These are phyloP conservation scores for Oreamnos americanus DNA, from an alignment of 2,113 vertebrate species.

Conservation along the genomic window DNA sequence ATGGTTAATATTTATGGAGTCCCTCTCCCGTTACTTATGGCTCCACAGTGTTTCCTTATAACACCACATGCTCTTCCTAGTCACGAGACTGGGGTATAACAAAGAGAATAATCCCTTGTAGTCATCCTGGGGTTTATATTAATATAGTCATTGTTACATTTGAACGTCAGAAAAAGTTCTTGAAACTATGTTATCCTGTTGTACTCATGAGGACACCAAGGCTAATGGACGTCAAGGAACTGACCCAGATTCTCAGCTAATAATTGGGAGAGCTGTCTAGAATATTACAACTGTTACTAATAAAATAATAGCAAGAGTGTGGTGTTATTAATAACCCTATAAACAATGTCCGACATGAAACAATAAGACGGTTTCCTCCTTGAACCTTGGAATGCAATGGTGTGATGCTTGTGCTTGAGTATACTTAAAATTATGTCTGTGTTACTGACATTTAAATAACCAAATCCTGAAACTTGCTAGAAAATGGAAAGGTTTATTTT, in stretches of 20 bases:
- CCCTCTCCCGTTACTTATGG: not conserved
- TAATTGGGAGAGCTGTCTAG: not conserved
- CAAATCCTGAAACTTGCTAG: not conserved
- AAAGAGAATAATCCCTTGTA: not conserved
- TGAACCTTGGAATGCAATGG: not conserved
- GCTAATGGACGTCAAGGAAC: not conserved
- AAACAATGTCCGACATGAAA: not conserved
- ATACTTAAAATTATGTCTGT: not conserved
- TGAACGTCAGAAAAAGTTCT: not conserved
- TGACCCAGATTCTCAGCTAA: not conserved
- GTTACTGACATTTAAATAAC: not conserved
- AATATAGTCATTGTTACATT: not conserved
- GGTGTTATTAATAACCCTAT: not conserved
- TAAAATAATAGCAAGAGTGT: not conserved
- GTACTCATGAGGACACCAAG: not conserved
- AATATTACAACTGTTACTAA: not conserved
- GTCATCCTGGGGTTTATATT: not conserved
- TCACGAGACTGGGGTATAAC: not conserved
- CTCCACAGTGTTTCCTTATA: not conserved
- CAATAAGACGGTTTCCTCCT: not conserved
- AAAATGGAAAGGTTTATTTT: conserved; percentile 16
- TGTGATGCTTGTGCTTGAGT: not conserved
- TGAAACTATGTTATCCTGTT: not conserved
- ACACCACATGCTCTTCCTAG: not conserved
- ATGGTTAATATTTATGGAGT: not conserved